phyloP scores from a whole-genome alignment of 2,113 vertebrate species.

The Ciconia maguari region DNA sequence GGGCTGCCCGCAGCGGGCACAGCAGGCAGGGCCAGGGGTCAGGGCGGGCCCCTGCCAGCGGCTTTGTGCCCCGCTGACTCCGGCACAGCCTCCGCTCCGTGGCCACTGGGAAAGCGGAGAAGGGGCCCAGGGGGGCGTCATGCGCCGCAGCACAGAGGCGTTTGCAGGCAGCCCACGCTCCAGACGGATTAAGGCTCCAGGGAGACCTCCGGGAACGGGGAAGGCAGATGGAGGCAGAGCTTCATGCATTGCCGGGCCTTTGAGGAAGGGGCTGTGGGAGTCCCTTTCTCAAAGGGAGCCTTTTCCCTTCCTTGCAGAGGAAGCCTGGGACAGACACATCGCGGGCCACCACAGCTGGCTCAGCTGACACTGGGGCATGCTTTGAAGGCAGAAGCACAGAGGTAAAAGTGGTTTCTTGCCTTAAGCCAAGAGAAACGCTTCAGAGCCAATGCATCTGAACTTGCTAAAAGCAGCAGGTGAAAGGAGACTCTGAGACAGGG shows the following conservation, averaged over 20 bases:
- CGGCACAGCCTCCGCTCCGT: neutral
- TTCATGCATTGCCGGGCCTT: neutral
- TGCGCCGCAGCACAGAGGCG: neutral
- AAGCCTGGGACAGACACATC: no score
- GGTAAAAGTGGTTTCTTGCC: neutral
- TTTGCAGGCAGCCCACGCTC: conserved; percentile 52
- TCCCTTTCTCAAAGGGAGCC: neutral
- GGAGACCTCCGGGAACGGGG: neutral
- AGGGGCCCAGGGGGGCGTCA: conserved; percentile 6
- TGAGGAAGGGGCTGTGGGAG: neutral
- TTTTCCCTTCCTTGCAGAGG: neutral
- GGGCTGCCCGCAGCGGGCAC: neutral
- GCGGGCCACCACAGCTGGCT: neutral
- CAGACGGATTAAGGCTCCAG: neutral
- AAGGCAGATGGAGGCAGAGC: neutral
- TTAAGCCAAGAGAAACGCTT: neutral
- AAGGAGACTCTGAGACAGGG: neutral
- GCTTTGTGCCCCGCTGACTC: neutral
- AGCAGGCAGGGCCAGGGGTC: neutral
- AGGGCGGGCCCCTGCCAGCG: neutral
- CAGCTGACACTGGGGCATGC: neutral
- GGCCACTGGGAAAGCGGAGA: neutral
- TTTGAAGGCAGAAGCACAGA: neutral
- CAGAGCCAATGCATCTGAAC: neutral
- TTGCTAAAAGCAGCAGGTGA: neutral